Conservation (phyloP, 2,888 invertebrate genomes). For the Boloria selene region DNA sequence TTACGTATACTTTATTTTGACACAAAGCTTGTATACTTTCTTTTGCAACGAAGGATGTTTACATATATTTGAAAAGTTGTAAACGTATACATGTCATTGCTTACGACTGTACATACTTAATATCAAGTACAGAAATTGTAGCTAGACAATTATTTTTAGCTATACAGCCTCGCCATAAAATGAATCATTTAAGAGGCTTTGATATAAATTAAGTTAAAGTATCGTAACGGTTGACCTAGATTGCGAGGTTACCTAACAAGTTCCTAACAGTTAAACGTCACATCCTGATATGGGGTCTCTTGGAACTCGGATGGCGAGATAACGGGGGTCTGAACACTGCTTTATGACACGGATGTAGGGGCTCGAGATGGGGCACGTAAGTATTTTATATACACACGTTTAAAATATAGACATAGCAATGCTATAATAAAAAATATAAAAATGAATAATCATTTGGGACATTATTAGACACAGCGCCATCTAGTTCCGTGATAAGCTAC, state of each 20-base stretch:
- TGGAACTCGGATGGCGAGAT: slow-evolving; percentile 69
- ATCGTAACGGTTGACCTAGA: slow-evolving; percentile 74
- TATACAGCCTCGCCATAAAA: slow-evolving; percentile 6
- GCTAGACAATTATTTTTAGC: background rate
- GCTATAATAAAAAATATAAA: background rate
- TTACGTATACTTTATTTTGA: too few relatives aligned
- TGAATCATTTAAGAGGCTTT: slow-evolving; percentile 41
- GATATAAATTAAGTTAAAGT: slow-evolving; percentile 52
- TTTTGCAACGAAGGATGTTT: too few relatives aligned
- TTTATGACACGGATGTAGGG: slow-evolving; percentile 49
- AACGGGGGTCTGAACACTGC: slow-evolving; percentile 63
- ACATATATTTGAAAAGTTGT: too few relatives aligned
- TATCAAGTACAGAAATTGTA: background rate
- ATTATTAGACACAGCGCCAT: too few relatives aligned
- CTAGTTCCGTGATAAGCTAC: too few relatives aligned
- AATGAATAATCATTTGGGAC: too few relatives aligned
- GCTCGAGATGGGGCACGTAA: slow-evolving; percentile 28
- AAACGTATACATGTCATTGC: too few relatives aligned
- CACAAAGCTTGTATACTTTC: too few relatives aligned
- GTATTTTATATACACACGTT: slow-evolving; percentile 5
- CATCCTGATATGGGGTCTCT: slow-evolving; percentile 71
- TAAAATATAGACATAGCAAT: background rate
- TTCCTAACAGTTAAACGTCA: slow-evolving; percentile 61
- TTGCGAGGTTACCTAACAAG: slow-evolving; percentile 58
- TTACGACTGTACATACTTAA: too few relatives aligned